A percentile compares a stretch with the other conserved stretches of the same genome.
Evolutionary conservation across 2,113 vertebrate species (phyloP).

Genomic region (Cololabis saira): DNA sequence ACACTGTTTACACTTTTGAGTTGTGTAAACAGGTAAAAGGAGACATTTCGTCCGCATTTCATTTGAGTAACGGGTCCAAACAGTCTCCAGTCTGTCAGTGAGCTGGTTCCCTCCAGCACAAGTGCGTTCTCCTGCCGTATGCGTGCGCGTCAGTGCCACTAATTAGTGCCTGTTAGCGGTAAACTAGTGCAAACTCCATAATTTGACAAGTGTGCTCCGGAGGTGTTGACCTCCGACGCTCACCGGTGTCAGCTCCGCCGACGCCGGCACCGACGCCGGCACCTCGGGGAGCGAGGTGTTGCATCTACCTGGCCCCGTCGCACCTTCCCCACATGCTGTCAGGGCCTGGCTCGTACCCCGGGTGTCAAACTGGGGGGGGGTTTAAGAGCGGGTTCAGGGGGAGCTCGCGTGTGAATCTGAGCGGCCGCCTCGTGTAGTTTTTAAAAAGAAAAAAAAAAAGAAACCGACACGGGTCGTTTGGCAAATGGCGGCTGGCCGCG

Average conservation of each 20-base stretch:
- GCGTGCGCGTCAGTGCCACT: slow-evolving; percentile 56
- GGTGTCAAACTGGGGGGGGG: slow-evolving; percentile 2
- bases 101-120: slow-evolving; percentile 6
- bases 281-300: slow-evolving; percentile 53
- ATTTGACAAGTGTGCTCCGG: slow-evolving; percentile 79
- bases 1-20: slow-evolving; percentile 5
- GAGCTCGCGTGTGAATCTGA: slow-evolving; percentile 39
- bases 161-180: slow-evolving; percentile 80
- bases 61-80: slow-evolving; percentile 25
- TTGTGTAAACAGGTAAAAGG: slow-evolving; percentile 34
- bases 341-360: slow-evolving; percentile 23
- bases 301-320: slow-evolving; percentile 68
- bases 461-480: slow-evolving; percentile 71
- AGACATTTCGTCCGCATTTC: slow-evolving; percentile 9
- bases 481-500: slow-evolving; percentile 37
- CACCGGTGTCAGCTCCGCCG: slow-evolving; percentile 52
- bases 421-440: slow-evolving; percentile 9
- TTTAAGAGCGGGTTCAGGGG: background rate
- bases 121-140: slow-evolving; percentile 1
- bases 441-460: slow-evolving; percentile 24
- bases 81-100: slow-evolving; percentile 39
- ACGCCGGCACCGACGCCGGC: slow-evolving; percentile 48
- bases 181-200: slow-evolving; percentile 71
- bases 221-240: slow-evolving; percentile 80
- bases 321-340: slow-evolving; percentile 63